These are phyloP conservation scores for Pogonophryne albipinna DNA, from an alignment of 2,797 vertebrate genomes.

Conservation along the genomic window DNA sequence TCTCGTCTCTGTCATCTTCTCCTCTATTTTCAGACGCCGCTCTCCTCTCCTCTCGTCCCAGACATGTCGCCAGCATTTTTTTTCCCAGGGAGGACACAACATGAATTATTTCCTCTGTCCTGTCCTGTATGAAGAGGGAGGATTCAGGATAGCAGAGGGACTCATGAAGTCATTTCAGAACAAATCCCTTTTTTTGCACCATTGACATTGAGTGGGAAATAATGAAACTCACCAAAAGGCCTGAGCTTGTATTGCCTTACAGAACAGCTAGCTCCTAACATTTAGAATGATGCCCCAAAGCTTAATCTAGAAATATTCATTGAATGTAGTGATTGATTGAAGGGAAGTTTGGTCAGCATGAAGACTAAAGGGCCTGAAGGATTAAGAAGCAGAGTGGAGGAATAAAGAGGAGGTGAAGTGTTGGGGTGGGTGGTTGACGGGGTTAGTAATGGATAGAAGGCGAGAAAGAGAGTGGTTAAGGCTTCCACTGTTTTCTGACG, in stretches of 20 bases:
- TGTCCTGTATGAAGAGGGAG: conserved; percentile 36
- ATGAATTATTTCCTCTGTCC: conserved; percentile 69
- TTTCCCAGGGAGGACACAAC: conserved; percentile 35
- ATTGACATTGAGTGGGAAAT: neutral
- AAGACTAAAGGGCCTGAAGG: neutral
- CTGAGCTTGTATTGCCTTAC: too few species aligned
- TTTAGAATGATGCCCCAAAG: neutral
- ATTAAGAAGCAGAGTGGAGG: conserved; percentile 1
- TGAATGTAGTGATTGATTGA: neutral
- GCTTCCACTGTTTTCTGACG: neutral
- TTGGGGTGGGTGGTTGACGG: conserved; percentile 42
- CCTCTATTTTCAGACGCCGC: conserved; percentile 54
- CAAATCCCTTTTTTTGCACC: neutral
- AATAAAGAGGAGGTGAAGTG: conserved; percentile 30
- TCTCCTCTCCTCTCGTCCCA: conserved; percentile 47
- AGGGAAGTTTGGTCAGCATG: neutral
- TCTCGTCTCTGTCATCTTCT: conserved; percentile 31
- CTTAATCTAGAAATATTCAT: neutral
- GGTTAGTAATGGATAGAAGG: conserved; percentile 34
- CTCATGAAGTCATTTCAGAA: neutral
- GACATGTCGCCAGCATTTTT: conserved; percentile 59
- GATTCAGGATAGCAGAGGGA: conserved; percentile 47
- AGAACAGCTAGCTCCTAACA: too few species aligned
- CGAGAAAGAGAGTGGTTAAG: conserved; percentile 19
- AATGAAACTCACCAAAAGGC: too few species aligned